Conservation (phyloP, 2,888 invertebrate genomes). For the Parelbella ahira region DNA sequence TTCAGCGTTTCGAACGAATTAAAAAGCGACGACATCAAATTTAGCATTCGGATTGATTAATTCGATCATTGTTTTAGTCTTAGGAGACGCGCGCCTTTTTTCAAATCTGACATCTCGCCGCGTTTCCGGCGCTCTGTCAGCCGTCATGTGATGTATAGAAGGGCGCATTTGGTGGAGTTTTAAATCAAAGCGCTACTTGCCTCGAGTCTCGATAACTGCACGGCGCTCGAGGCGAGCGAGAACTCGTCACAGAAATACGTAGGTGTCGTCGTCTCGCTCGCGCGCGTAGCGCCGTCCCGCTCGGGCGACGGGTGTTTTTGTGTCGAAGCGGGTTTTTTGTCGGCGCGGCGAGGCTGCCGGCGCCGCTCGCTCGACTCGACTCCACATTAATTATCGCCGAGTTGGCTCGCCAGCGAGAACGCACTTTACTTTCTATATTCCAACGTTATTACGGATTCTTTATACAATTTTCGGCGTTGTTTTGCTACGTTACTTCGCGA, state of each 20-base stretch:
- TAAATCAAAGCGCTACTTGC: conserved; percentile 76
- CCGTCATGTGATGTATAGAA: conserved; percentile 81
- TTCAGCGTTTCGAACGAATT: too few species aligned
- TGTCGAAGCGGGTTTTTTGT: conserved; percentile 79
- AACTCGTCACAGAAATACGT: conserved; percentile 75
- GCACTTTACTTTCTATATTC: conserved; percentile 75
- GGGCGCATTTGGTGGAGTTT: conserved; percentile 76
- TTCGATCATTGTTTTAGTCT: conserved; percentile 25
- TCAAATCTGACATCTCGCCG: conserved; percentile 69
- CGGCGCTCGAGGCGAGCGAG: conserved; percentile 72
- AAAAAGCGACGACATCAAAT: too few species aligned
- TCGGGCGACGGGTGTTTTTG: conserved; percentile 74
- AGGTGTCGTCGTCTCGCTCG: conserved; percentile 55
- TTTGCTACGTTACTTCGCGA: conserved; percentile 30
- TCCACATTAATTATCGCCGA: conserved; percentile 76
- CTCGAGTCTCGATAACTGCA: conserved; percentile 68
- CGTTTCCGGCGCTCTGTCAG: conserved; percentile 78
- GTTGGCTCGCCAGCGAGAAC: conserved; percentile 67
- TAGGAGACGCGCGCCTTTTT: conserved; percentile 67
- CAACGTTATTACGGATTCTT: conserved; percentile 46
- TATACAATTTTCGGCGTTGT: conserved; percentile 35
- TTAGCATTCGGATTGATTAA: conserved; percentile 3
- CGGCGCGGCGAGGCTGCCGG: conserved; percentile 61
- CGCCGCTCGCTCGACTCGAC: conserved; percentile 65
- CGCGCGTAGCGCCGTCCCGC: conserved; percentile 48